Evolutionary conservation across 2,113 vertebrate species (phyloP), one percentile per base, ranked within the genome.

Genomic region (Rhineura floridana): DNA sequence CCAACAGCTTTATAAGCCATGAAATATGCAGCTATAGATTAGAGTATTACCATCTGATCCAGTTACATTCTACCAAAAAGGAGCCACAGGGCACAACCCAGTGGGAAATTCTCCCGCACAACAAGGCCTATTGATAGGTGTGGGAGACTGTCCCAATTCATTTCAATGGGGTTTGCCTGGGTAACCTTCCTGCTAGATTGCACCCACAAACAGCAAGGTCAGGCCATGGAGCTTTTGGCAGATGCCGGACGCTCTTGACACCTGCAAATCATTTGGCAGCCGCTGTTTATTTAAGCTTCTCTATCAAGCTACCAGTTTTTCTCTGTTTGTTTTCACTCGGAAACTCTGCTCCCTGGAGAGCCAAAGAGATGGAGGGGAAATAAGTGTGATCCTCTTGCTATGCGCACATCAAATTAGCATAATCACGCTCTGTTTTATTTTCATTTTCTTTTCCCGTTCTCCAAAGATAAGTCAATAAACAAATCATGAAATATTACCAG

Each of bases 231-330:
- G 75, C 83, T 95, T 88, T 11, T 91, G 89, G 73, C 95, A 97
- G 96, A 97, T 95, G 96, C 95, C 95, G 88, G 91, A 91, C 92
- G 90, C 87, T 91, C 91, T 91, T 95, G 92, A 91, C 97, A 98
- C 97, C 97, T 98, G 97, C 95, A 97, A 98, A 96, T 96, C 94
- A 98, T 98, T 98, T 97, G 92, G 94, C 89, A 94, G 87, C 84
- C 95, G 95, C 92, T 97, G 97, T 97, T 97, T 98, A 96, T 97
- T 97, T 97, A 95, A 96, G 90, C 96, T 95, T 95, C 91, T 36
- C 95, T 93, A 94, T 95, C 96, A 94, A 95, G 96, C 96, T 97
- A 97, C 97, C 93, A 97, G 94, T 96, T 96, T 97, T 97, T 96
- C 93, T 97, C 91, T 95, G 90, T 87, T 95, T 95, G 93, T 93